Conservation (phyloP, 2,797 vertebrate genomes). For the Macropodus opercularis region DNA sequence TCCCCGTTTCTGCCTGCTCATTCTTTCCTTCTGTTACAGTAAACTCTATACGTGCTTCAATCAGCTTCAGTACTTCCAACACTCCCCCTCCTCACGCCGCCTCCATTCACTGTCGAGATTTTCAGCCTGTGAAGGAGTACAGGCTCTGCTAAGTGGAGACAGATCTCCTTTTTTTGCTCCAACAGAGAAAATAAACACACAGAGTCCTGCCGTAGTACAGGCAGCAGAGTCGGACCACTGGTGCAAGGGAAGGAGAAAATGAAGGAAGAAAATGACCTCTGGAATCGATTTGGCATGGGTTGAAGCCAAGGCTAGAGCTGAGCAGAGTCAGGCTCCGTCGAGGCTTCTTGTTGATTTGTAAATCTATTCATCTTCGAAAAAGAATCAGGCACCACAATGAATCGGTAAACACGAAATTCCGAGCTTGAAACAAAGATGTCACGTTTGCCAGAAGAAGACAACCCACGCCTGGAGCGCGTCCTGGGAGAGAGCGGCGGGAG, state of each 20-base stretch:
- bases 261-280: constrained; percentile 71
- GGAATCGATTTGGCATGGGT: constrained; percentile 74
- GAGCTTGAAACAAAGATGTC: constrained; percentile 47
- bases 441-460: constrained; percentile 10
- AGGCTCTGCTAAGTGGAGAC: constrained; percentile 74
- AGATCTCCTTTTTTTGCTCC: constrained; percentile 63
- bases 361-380: constrained; percentile 59
- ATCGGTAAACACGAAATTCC: constrained; percentile 43
- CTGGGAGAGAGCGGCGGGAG: constrained; percentile 1
- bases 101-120: constrained; percentile 38
- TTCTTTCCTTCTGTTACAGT: constrained; percentile 19
- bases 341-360: constrained; percentile 56
- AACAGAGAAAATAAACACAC: constrained; percentile 73
- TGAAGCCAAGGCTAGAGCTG: constrained; percentile 61
- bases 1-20: constrained; percentile 1
- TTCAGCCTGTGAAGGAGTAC: constrained; percentile 49
- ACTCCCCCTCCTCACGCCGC: constrained; percentile 31
- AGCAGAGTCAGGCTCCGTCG: constrained; percentile 37
- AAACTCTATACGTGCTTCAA: constrained; percentile 26
- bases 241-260: constrained; percentile 58
- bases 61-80: constrained; percentile 39
- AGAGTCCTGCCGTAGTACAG: constrained; percentile 42
- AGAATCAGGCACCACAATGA: constrained; percentile 32
- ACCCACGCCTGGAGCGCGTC: constrained; percentile 21
- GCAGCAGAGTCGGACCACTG: constrained; percentile 55